Evolutionary conservation across 2,888 invertebrate genomes (phyloP), one percentile per base, ranked within the genome.

Genomic region (Eupithecia abbreviata): DNA sequence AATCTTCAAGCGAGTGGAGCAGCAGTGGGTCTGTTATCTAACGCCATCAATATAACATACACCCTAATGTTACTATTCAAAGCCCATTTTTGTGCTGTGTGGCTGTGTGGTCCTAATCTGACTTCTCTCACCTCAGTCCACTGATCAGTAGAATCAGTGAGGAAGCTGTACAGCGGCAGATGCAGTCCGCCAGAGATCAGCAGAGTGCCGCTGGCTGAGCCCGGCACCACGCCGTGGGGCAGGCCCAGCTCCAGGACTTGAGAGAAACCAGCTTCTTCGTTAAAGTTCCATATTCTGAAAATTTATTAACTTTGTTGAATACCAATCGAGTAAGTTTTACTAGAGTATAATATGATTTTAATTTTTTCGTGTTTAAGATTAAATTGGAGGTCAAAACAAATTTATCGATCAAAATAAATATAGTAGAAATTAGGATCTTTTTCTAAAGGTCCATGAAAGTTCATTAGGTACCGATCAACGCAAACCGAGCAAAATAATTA

Each of bases 231-330:
- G 3, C 96, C 96, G 73, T 95, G 95, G 0, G 96, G 96, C 0
- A 96, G 93, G 79, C 96, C 96, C 0, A 96, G 92, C 84, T 96
- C 96, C 0, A 96, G 89, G 0, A 96, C 96, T 93, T 96, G 96
- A 0, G 96, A 96, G 86, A 96, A 96, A 0, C 96, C 96, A 0
- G 96, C 96, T 88, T 96, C 96, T 86, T 96, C 96, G 85, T 96
- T 96, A 91, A 96, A 96, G 86, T 96, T 96, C 96, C 96, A 96
- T 78, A 96, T 96, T 85, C 96, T 96, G 90, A 47, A 78, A 78
- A 30, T 43, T n/a, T 2, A 47, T 7, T 72, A 4, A 30, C 18
- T 42, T n/a, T 55, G 51, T 55, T 55, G n/a, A 55, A 5, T 51
- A 15, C 1, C n/a, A 10, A 47, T 2, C 47, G 47, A 47, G 10